Percentiles rank a stretch among this genome's conserved stretches.
These are phyloP conservation scores for Venustaconcha ellipsiformis DNA, from an alignment of 1,140 invertebrate genomes.

Conservation along the genomic window DNA sequence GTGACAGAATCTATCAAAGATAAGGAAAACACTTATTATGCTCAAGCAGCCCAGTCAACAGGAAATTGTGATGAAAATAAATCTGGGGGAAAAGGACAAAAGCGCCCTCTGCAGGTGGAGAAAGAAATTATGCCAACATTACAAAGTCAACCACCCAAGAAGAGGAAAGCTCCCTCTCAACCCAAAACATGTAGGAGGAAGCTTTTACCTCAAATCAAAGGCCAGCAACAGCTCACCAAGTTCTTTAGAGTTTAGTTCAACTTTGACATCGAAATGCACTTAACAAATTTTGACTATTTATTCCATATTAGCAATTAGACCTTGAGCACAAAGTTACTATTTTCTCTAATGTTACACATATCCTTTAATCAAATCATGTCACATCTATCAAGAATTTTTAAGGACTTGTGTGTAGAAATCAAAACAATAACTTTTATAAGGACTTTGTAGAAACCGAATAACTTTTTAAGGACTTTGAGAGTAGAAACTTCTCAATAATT, in stretches of 20 bases:
- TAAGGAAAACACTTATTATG: constrained; percentile 22
- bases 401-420: too few relatives aligned
- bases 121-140: not conserved
- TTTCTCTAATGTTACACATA: too few relatives aligned
- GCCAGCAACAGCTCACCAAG: constrained; percentile 41
- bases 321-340: too few relatives aligned
- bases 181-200: constrained; percentile 42
- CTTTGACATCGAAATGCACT: not conserved
- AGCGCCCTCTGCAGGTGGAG: not conserved
- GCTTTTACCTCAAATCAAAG: constrained; percentile 47
- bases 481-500: too few relatives aligned
- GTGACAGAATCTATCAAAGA: constrained; percentile 32
- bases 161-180: constrained; percentile 39
- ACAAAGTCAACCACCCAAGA: constrained; percentile 21
- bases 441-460: too few relatives aligned
- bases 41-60: not conserved
- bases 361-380: too few relatives aligned
- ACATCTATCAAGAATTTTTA: too few relatives aligned
- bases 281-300: not conserved
- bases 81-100: not conserved
- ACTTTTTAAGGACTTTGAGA: too few relatives aligned
- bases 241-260: constrained; percentile 39
- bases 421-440: too few relatives aligned
- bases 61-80: not conserved
- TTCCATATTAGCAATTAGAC: too few relatives aligned